Base-by-base conservation (phyloP, 2,888 invertebrate species). In the Phymatocera aterrima region DNA sequence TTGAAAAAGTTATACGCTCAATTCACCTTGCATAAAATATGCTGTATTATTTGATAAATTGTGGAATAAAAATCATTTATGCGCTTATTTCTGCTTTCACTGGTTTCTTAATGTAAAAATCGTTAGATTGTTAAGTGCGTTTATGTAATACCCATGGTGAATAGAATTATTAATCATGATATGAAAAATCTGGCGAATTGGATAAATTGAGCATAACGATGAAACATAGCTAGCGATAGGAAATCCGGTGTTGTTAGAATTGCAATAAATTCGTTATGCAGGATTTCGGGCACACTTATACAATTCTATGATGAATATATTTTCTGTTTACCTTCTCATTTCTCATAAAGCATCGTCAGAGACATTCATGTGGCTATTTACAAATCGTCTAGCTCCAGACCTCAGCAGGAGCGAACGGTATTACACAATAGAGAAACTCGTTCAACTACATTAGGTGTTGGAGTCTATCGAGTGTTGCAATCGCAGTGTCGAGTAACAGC, bases 401-500 rank as follows among this genome's bases (percentile, higher is more conserved):
- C n/a, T 43, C 10, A 10, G 10, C 18, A 57, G 57, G 57, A 75
- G 74, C 15, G 37, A 54, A 75, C 46, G 74, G 34, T 43, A 51
- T 72, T 54, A 43, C 40, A 15, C 6, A 40, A 75, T 75, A 75
- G 57, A 75, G 57, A 57, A 75, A n/a, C 24, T 75, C 57, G 31
- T 37, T 57, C 18, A 60, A 77, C 64, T 79, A 28, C 72, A 84
- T 85, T 88, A 88, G 84, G 85, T 85, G 83, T 84, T 89, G 80
- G 86, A 89, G 78, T 90, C 90, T 54, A 82, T 83, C 28, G 88
- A 88, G 78, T 85, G 84, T 79, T 90, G 90, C 43, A 88, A 85
- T 65, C 91, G 88, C 68, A 95, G 90, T 68, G 93, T 91, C 70
- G 94, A 92, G 89, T 96, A 97, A 91, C 99, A 99, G 74, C 95